Evolutionary conservation across 1,140 invertebrate genomes (phyloP).

Genomic region (Drosophila repletoides): DNA sequence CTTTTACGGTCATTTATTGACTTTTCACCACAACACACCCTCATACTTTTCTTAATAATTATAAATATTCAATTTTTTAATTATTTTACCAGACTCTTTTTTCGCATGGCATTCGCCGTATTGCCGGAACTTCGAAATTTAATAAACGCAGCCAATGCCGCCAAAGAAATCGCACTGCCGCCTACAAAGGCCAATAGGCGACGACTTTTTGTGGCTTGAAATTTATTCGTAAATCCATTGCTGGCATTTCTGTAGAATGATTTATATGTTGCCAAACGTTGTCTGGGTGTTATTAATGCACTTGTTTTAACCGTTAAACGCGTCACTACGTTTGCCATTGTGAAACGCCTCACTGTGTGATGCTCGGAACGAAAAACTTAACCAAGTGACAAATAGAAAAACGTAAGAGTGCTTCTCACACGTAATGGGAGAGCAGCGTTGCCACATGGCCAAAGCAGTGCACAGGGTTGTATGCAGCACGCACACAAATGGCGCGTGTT

Average conservation of each 20-base stretch:
- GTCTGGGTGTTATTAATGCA: slow-evolving; percentile 29
- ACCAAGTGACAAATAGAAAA: slow-evolving; percentile 61
- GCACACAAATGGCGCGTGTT: slow-evolving; percentile 2
- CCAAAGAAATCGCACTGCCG: slow-evolving; percentile 50
- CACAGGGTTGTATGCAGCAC: slow-evolving; percentile 21
- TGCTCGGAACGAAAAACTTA: slow-evolving; percentile 36
- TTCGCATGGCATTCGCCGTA: slow-evolving; percentile 54
- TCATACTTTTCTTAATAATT: slow-evolving; percentile 3
- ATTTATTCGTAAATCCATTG: slow-evolving; percentile 6
- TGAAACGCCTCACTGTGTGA: slow-evolving; percentile 14
- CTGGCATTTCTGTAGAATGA: slow-evolving; percentile 29
- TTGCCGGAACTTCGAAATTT: slow-evolving; percentile 44
- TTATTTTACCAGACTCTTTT: slow-evolving; percentile 57
- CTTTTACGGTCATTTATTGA: slow-evolving; percentile 68
- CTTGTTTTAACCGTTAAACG: slow-evolving; percentile 53
- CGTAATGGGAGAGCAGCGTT: slow-evolving; percentile 20
- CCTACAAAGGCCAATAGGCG: slow-evolving; percentile 43
- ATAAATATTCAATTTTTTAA: background rate
- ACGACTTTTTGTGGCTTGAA: slow-evolving; percentile 6
- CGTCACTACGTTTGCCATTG: slow-evolving; percentile 56
- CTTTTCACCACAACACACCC: slow-evolving; percentile 48
- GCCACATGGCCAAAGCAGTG: slow-evolving; percentile 20
- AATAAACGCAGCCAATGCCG: slow-evolving; percentile 53
- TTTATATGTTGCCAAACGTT: slow-evolving; percentile 18
- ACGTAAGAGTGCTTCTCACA: slow-evolving; percentile 17